These are phyloP conservation scores for Aphidoletes aphidimyza DNA, from an alignment of 2,888 invertebrate genomes.

Conservation along the genomic window DNA sequence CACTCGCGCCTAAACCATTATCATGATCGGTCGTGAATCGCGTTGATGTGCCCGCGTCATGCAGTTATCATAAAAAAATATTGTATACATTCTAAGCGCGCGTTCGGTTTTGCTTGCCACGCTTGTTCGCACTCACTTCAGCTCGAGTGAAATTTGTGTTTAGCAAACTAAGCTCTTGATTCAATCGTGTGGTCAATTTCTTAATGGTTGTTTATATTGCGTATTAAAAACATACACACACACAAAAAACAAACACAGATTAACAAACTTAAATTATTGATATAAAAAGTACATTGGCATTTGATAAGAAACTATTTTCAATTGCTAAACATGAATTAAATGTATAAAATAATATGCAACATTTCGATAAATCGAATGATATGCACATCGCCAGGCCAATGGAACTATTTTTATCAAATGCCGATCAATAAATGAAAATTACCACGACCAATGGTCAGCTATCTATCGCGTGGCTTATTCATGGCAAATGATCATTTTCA, in stretches of 20 bases:
- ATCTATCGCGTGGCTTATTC: too few relatives aligned
- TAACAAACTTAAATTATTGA: conserved; percentile 16
- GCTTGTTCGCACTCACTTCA: too few relatives aligned
- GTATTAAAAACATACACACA: not conserved
- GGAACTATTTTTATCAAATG: too few relatives aligned
- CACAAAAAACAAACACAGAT: too few relatives aligned
- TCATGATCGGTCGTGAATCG: conserved; percentile 25
- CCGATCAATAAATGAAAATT: too few relatives aligned
- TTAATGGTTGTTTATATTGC: not conserved
- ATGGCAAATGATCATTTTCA: not conserved
- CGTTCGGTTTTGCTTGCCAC: too few relatives aligned
- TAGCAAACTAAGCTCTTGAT: conserved; percentile 1
- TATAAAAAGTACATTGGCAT: not conserved
- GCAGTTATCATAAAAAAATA: conserved; percentile 25
- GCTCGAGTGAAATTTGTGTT: not conserved
- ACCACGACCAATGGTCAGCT: too few relatives aligned
- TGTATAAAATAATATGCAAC: not conserved
- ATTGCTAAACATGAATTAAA: not conserved
- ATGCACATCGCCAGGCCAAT: too few relatives aligned
- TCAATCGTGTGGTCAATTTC: not conserved
- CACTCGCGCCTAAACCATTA: not conserved
- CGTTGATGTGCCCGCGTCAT: conserved; percentile 31
- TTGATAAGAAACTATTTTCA: not conserved
- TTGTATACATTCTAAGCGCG: conserved; percentile 16
- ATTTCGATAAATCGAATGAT: too few relatives aligned